A percentile compares a stretch with the other conserved stretches of the same genome.
phyloP scores from a whole-genome alignment of 2,113 vertebrate genomes.

The Sylvietta virens region DNA sequence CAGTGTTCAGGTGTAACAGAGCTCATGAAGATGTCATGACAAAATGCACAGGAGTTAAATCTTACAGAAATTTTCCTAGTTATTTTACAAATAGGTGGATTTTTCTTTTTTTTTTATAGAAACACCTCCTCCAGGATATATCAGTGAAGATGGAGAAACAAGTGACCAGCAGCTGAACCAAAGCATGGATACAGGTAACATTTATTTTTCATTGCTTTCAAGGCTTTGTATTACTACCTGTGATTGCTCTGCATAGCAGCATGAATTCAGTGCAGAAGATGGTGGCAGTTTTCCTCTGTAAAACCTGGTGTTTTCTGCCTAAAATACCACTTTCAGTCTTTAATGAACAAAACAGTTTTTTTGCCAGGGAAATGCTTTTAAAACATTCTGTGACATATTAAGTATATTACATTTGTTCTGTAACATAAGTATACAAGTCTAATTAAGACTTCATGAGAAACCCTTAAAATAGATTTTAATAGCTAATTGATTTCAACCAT shows the following conservation, averaged over 20 bases:
- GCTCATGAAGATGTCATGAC: background rate
- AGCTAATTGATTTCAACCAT: background rate
- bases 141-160: conserved; percentile 98
- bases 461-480: background rate
- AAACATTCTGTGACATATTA: background rate
- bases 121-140: conserved; percentile 96
- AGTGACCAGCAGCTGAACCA: conserved; percentile 97
- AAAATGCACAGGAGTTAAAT: background rate
- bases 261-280: background rate
- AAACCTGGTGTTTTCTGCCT: background rate
- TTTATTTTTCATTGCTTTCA: background rate
- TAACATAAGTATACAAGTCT: background rate
- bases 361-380: background rate
- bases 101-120: conserved; percentile 66
- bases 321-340: background rate
- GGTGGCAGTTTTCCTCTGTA: background rate
- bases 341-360: background rate
- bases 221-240: background rate
- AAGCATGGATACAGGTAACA: conserved; percentile 97
- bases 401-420: background rate
- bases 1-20: background rate
- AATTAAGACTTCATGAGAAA: background rate
- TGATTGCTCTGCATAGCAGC: background rate
- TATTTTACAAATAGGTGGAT: background rate
- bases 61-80: background rate